These are phyloP conservation scores for Aphelocoma coerulescens DNA, from an alignment of 2,113 vertebrate genomes.

Conservation along the genomic window DNA sequence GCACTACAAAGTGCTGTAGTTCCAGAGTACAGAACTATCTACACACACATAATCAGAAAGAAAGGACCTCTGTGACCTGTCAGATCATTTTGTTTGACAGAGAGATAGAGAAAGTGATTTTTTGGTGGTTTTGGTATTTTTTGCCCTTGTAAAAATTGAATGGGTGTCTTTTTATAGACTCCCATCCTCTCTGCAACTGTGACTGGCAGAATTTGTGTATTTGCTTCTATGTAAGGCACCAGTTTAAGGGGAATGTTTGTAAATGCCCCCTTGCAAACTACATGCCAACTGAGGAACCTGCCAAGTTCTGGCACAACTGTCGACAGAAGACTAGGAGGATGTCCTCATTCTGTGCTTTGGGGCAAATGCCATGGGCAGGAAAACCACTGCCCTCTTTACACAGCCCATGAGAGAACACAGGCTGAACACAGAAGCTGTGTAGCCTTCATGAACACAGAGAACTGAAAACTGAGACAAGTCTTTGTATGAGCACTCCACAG, in stretches of 20 bases:
- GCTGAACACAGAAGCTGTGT: not conserved
- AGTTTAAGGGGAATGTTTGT: not conserved
- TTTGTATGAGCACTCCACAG: not conserved
- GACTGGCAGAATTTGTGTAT: not conserved
- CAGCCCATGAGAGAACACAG: not conserved
- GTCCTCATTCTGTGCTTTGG: not conserved
- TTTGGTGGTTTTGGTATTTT: not conserved
- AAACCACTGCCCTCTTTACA: not conserved
- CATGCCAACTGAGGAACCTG: not conserved
- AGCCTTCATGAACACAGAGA: not conserved
- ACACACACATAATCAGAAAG: not conserved
- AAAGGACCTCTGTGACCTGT: not conserved
- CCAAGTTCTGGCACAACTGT: not conserved
- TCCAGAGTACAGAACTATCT: not conserved
- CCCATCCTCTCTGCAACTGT: not conserved
- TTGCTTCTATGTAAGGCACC: not conserved
- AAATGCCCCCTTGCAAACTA: not conserved
- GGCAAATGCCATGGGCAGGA: not conserved
- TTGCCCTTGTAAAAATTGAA: not conserved
- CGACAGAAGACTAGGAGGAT: not conserved
- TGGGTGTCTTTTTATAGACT: not conserved
- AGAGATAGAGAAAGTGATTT: not conserved
- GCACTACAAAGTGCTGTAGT: not conserved
- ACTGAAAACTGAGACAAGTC: not conserved
- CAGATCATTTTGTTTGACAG: not conserved